phyloP scores from a whole-genome alignment of 1,140 invertebrate genomes.

The Drosophila kohkoa region DNA sequence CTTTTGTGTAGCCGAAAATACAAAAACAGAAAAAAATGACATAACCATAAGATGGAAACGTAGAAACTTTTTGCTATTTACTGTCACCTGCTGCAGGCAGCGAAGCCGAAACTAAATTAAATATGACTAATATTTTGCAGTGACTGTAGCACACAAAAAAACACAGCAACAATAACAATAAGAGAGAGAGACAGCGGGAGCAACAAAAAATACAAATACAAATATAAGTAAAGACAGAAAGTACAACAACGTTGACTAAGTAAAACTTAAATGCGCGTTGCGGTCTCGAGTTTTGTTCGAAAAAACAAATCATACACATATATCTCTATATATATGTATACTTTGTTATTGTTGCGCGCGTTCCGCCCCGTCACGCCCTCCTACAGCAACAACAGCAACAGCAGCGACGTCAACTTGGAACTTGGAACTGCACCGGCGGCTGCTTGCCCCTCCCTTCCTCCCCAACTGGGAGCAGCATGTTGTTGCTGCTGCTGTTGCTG shows the following conservation, averaged over 20 bases:
- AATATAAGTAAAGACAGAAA: conserved; percentile 35
- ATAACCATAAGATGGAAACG: conserved; percentile 48
- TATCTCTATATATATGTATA: conserved; percentile 27
- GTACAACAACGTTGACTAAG: conserved; percentile 45
- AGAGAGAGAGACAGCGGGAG: not conserved
- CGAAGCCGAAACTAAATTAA: conserved; percentile 57
- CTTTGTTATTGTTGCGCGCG: conserved; percentile 48
- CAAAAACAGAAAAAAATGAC: conserved; percentile 38
- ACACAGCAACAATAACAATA: conserved; percentile 30
- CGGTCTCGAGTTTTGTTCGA: conserved; percentile 52
- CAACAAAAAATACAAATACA: conserved; percentile 8
- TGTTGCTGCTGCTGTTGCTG: conserved; percentile 18
- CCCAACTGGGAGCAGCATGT: conserved; percentile 6
- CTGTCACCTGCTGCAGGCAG: conserved; percentile 70
- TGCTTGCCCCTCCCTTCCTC: conserved; percentile 1
- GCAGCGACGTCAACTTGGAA: conserved; percentile 48
- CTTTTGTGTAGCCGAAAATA: conserved; percentile 10
- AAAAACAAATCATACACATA: conserved; percentile 29
- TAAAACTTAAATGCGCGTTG: conserved; percentile 48
- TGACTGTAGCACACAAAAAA: conserved; percentile 63
- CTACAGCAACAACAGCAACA: conserved; percentile 26
- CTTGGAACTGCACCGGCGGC: conserved; percentile 60
- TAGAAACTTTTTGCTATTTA: conserved; percentile 39
- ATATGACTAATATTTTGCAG: conserved; percentile 74
- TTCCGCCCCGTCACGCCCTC: conserved; percentile 60